A percentile compares a stretch with the other conserved stretches of the same genome.
Evolutionary conservation across 2,797 vertebrate genomes (phyloP).

Genomic region (Halcyon chelicuti): DNA sequence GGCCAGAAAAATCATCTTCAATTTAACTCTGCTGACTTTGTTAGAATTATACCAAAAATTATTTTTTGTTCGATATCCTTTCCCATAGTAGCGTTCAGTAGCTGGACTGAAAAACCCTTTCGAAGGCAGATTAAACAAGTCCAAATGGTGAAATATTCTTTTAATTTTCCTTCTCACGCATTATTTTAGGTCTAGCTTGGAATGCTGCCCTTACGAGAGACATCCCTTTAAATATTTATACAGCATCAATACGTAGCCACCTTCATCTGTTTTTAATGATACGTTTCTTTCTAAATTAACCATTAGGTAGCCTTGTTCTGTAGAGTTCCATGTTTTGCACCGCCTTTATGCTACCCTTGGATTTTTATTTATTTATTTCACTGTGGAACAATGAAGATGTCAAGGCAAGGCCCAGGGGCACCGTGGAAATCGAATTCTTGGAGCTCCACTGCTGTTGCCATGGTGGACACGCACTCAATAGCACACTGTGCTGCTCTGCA

Average conservation of each 20-base stretch:
- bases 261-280: constrained; percentile 61
- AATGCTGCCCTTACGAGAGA: constrained; percentile 2
- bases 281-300: constrained; percentile 52
- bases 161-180: constrained; percentile 41
- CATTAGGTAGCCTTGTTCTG: not conserved
- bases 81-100: not conserved
- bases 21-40: constrained; percentile 69
- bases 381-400: constrained; percentile 81
- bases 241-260: constrained; percentile 32
- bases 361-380: constrained; percentile 33
- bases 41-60: constrained; percentile 54
- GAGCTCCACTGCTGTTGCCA: constrained; percentile 81
- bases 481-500: constrained; percentile 57
- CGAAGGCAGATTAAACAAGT: constrained; percentile 20
- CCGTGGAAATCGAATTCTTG: constrained; percentile 82
- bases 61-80: constrained; percentile 23
- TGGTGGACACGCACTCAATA: constrained; percentile 82
- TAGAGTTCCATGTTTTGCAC: not conserved
- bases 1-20: constrained; percentile 60
- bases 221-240: constrained; percentile 67
- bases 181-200: constrained; percentile 61
- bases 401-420: constrained; percentile 78
- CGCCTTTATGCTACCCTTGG: not conserved
- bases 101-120: constrained; percentile 25
- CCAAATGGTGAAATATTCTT: constrained; percentile 52